Evolutionary conservation across 2,888 invertebrate species (phyloP).

Genomic region (Anthrax anthrax): DNA sequence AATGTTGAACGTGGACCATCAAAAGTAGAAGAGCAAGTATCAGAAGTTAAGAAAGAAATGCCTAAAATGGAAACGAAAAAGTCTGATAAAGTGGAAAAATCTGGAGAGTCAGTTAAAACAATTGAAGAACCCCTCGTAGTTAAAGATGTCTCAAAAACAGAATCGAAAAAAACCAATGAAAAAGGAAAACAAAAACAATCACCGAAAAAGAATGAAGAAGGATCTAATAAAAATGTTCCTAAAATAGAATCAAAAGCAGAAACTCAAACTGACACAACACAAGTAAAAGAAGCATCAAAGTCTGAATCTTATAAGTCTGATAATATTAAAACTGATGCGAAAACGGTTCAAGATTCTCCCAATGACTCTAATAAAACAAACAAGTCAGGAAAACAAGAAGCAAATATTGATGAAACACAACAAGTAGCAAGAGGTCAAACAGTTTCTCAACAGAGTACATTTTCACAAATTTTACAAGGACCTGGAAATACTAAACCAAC

Average conservation of each 20-base stretch:
- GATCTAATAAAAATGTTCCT: too few relatives aligned
- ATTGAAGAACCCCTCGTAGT: not conserved
- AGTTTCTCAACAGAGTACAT: slow-evolving; percentile 63
- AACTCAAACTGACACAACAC: slow-evolving; percentile 56
- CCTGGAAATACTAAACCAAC: slow-evolving; percentile 33
- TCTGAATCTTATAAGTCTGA: slow-evolving; percentile 31
- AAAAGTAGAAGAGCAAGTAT: not conserved
- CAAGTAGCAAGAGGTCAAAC: too few relatives aligned
- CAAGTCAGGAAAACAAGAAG: too few relatives aligned
- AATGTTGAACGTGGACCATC: too few relatives aligned
- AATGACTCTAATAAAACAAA: too few relatives aligned
- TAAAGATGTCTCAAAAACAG: not conserved
- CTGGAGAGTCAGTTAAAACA: slow-evolving; percentile 19
- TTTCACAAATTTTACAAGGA: slow-evolving; percentile 35
- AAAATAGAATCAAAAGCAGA: too few relatives aligned
- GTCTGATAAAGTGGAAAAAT: slow-evolving; percentile 27
- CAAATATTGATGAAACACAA: slow-evolving; percentile 78
- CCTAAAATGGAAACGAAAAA: slow-evolving; percentile 61
- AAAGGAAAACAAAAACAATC: not conserved
- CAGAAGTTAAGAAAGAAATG: not conserved
- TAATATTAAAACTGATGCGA: not conserved
- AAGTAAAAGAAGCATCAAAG: slow-evolving; percentile 38
- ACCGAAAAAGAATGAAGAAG: slow-evolving; percentile 44
- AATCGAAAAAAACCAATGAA: not conserved
- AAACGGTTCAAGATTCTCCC: too few relatives aligned